A percentile compares a stretch with the other conserved stretches of the same genome.
These are phyloP conservation scores for Lagopus muta DNA, from an alignment of 2,113 vertebrate species.

Conservation along the genomic window DNA sequence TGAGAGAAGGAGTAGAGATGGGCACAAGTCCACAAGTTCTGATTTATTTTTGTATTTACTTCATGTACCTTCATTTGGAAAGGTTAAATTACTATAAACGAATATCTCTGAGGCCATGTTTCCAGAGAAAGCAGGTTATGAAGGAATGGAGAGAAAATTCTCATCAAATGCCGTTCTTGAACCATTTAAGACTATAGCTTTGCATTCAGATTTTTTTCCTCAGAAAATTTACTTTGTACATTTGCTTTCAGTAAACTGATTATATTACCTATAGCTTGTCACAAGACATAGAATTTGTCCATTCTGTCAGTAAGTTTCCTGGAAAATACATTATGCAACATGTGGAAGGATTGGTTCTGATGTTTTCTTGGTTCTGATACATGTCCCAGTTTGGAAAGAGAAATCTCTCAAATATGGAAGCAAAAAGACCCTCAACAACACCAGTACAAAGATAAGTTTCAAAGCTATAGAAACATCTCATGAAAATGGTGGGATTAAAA, in stretches of 20 bases:
- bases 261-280: not conserved
- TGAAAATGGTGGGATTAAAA: not conserved
- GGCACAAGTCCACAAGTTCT: not conserved
- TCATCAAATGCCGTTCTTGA: not conserved
- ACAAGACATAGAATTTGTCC: not conserved
- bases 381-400: not conserved
- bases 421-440: not conserved
- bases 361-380: not conserved
- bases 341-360: not conserved
- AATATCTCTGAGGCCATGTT: not conserved
- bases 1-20: not conserved
- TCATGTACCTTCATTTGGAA: not conserved
- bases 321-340: not conserved
- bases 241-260: not conserved
- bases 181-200: not conserved
- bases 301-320: not conserved
- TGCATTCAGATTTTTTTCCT: not conserved
- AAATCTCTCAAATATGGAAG: not conserved
- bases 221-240: rapidly evolving
- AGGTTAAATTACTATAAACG: not conserved
- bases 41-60: not conserved
- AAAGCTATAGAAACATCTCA: not conserved
- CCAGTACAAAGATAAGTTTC: not conserved
- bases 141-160: not conserved
- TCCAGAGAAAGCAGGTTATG: not conserved